phyloP scores from a whole-genome alignment of 1,140 invertebrate genomes.

The Drosophila sproati region DNA sequence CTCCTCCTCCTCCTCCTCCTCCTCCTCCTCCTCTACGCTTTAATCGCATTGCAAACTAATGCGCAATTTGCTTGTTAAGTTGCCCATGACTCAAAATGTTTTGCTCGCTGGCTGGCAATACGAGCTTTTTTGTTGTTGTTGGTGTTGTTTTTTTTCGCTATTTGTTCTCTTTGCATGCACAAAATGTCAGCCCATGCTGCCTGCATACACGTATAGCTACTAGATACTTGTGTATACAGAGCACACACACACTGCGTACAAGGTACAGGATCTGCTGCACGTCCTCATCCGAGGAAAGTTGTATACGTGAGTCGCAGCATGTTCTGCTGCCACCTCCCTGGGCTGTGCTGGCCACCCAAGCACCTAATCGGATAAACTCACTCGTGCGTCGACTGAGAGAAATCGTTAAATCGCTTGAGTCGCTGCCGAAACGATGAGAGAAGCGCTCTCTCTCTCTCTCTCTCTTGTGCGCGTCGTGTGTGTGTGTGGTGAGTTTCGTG shows the following conservation, averaged over 20 bases:
- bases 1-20: neutral
- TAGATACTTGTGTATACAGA: neutral
- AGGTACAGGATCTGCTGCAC: conserved; percentile 30
- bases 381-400: conserved; percentile 16
- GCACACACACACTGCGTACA: neutral
- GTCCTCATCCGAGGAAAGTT: conserved; percentile 21
- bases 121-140: neutral
- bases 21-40: neutral
- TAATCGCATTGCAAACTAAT: conserved; percentile 42
- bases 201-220: neutral
- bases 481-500: conserved; percentile 30
- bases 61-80: conserved; percentile 43
- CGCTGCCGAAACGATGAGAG: conserved; percentile 19
- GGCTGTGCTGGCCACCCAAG: neutral
- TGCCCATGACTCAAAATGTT: conserved; percentile 35
- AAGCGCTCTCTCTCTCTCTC: neutral
- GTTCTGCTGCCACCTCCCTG: conserved; percentile 11
- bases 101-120: conserved; percentile 20
- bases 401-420: conserved; percentile 36
- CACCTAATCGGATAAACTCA: neutral
- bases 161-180: conserved; percentile 12
- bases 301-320: conserved; percentile 57
- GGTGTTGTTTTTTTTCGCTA: neutral
- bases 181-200: neutral
- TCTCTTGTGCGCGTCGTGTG: conserved; percentile 13